These are phyloP conservation scores for Pantherophis vulpinus DNA, from an alignment of 2,797 vertebrate genomes.

Conservation along the genomic window DNA sequence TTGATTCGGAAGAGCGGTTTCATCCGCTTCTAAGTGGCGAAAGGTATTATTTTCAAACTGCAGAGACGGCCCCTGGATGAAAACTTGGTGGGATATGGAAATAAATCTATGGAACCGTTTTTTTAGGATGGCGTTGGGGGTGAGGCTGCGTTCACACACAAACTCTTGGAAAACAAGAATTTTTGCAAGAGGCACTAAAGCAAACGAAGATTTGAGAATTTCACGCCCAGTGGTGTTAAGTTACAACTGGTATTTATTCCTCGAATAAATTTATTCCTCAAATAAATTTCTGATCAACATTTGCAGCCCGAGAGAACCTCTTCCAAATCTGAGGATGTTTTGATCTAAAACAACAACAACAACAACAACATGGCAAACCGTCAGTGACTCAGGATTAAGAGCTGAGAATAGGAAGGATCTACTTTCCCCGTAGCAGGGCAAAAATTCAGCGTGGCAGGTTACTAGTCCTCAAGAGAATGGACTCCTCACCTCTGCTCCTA, in stretches of 20 bases:
- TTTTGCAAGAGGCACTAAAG: background rate
- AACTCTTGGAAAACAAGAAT: too few relatives aligned
- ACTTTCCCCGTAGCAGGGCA: background rate
- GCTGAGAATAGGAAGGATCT: background rate
- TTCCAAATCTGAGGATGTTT: background rate
- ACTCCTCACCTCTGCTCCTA: background rate
- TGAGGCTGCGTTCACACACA: background rate
- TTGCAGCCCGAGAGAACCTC: background rate
- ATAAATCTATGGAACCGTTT: background rate
- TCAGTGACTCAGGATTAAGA: background rate
- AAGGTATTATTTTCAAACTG: background rate
- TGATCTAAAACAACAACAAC: background rate
- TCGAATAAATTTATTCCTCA: background rate
- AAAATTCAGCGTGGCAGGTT: background rate
- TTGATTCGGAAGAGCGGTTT: background rate
- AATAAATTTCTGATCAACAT: background rate
- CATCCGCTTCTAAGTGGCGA: rapidly evolving
- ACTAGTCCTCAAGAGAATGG: background rate
- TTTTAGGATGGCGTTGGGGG: background rate
- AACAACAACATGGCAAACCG: too few relatives aligned
- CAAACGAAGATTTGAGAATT: background rate
- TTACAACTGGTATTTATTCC: too few relatives aligned
- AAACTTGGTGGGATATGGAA: background rate
- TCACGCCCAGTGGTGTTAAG: background rate
- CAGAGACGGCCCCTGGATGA: background rate